Conservation (phyloP, 2,113 vertebrate genomes). For the Oplegnathus fasciatus region DNA sequence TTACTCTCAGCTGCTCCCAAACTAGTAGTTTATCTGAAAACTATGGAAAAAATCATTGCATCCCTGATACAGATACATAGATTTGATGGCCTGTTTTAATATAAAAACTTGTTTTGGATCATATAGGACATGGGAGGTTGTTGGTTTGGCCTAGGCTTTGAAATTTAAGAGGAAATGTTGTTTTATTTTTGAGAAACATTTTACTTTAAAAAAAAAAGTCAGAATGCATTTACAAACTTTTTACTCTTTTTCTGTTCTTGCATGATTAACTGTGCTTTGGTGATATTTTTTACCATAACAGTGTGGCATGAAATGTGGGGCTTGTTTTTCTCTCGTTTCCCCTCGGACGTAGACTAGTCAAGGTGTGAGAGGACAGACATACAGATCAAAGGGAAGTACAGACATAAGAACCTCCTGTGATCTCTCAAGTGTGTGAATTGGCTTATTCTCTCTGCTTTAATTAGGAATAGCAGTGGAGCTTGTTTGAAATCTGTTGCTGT, state of each 20-base stretch:
- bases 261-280: constrained; percentile 9
- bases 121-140: too few species aligned
- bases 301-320: neutral
- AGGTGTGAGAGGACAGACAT: constrained; percentile 51
- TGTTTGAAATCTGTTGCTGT: constrained; percentile 65
- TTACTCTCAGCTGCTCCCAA: neutral
- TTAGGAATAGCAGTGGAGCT: constrained; percentile 57
- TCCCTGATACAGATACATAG: neutral
- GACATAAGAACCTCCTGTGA: constrained; percentile 64
- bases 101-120: neutral
- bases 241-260: neutral
- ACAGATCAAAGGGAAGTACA: constrained; percentile 57
- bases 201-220: neutral
- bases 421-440: constrained; percentile 65
- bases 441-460: constrained; percentile 72
- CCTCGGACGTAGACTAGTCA: constrained; percentile 4
- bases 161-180: neutral
- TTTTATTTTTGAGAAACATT: neutral
- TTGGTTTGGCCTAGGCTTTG: neutral
- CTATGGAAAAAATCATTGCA: too few species aligned
- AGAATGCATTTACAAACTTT: neutral
- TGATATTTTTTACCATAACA: neutral
- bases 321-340: constrained; percentile 15
- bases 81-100: neutral
- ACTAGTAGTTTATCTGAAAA: neutral